These are phyloP conservation scores for Drosophila bunnanda DNA, from an alignment of 2,888 invertebrate genomes.

Conservation along the genomic window DNA sequence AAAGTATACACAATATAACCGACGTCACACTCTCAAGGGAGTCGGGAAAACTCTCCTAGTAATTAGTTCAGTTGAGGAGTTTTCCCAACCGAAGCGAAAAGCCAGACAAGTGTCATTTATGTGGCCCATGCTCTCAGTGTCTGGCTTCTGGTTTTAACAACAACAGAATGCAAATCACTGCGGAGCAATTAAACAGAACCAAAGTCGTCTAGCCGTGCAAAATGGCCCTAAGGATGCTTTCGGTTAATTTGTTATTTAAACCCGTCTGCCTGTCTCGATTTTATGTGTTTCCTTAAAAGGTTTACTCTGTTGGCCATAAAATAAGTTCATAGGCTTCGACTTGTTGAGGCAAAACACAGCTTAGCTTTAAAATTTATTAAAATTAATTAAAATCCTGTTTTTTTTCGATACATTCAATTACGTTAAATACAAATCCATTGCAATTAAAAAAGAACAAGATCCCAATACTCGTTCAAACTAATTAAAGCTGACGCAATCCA, in stretches of 20 bases:
- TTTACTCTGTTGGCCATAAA: background rate
- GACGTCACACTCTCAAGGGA: slow-evolving; percentile 21
- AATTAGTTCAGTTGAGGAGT: slow-evolving; percentile 40
- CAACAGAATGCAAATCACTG: slow-evolving; percentile 65
- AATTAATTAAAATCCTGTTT: background rate
- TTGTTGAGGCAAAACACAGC: background rate
- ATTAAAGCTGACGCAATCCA: slow-evolving; percentile 39
- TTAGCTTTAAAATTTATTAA: background rate
- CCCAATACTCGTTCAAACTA: slow-evolving; percentile 5
- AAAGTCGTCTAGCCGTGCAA: slow-evolving; percentile 65
- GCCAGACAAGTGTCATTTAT: slow-evolving; percentile 45
- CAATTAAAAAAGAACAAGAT: background rate
- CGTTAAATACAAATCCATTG: slow-evolving; percentile 1
- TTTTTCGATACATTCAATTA: background rate
- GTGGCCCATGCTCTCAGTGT: slow-evolving; percentile 26
- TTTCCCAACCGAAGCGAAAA: slow-evolving; percentile 23
- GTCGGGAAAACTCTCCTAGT: slow-evolving; percentile 23
- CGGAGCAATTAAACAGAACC: slow-evolving; percentile 71
- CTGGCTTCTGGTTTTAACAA: slow-evolving; percentile 23
- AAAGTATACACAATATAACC: slow-evolving; percentile 2
- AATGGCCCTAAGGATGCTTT: slow-evolving; percentile 31
- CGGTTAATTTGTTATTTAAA: slow-evolving; percentile 70
- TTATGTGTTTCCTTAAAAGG: slow-evolving; percentile 9
- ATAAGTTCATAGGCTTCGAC: background rate
- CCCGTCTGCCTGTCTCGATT: slow-evolving; percentile 22